Evolutionary conservation across 2,797 vertebrate species (phyloP), one percentile per base, ranked within the genome.

Genomic region (Falco rusticolus): DNA sequence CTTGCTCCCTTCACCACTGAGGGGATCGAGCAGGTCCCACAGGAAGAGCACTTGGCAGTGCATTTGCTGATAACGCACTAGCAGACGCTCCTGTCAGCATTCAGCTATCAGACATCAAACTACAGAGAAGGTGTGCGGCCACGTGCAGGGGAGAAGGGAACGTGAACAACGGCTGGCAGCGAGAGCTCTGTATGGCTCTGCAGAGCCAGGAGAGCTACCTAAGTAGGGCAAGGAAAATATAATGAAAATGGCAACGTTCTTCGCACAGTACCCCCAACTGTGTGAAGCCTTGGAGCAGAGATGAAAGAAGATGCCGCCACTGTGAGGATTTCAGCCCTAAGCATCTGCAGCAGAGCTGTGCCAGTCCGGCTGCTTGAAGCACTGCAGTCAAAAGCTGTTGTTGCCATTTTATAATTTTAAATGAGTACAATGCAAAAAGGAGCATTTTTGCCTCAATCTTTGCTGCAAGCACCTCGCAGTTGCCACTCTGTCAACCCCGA

Each of bases 141-240:
- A 18, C 0, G 47, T 56, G 19, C 0, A 0, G 41, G 31, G 26
- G 26, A 81, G 34, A 43, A 29, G 51, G 41, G 12, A 60, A 29
- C 0, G 2, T 0, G 19, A 57, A 15, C 1, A 16, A 8, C 0
- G 15, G 51, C 14, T 10, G 68, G 33, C 79, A 75, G 56, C 1
- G 2, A 39, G 50, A 34, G 56, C 66, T 29, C 20, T 2, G 34
- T 1, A 2, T 1, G 13, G 48, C 56, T 53, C 43, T 20, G 81
- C 65, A 51, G 53, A 68, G 79, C 63, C 9, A 2, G 48, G 39
- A 77, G 17, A 75, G 43, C 61, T 37, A 19, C 53, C 60, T 22
- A 64, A 54, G 60, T 39, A 88, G 76, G 65, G 65, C 54, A 66
- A 34, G 13, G 64, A 16, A 84, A 84, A 37, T 1, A 16, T 2